Conservation (phyloP, 2,888 invertebrate genomes). For the Drosophila falleni region DNA sequence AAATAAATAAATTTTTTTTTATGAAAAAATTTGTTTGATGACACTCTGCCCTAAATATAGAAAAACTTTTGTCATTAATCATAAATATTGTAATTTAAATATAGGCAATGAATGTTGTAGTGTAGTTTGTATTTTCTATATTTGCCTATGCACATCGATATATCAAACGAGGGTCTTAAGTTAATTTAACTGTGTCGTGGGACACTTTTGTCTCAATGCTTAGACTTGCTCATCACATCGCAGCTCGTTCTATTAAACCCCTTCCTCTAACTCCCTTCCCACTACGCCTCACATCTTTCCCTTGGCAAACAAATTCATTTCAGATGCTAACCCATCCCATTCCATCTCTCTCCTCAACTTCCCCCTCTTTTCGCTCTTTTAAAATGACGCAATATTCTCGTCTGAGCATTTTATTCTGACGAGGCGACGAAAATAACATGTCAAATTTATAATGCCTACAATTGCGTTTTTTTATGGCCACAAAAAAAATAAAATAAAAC, state of each 20-base stretch:
- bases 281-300: conserved; percentile 1
- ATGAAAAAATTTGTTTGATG: too few relatives aligned
- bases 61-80: background rate
- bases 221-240: conserved; percentile 25
- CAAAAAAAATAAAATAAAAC: conserved; percentile 16
- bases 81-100: background rate
- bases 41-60: too few relatives aligned
- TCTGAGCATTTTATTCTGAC: conserved; percentile 60
- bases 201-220: conserved; percentile 43
- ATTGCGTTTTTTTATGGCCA: conserved; percentile 66
- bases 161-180: conserved; percentile 40
- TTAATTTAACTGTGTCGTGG: conserved; percentile 45
- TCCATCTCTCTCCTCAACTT: background rate
- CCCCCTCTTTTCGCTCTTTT: conserved; percentile 2
- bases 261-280: background rate
- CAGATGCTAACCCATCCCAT: conserved; percentile 45
- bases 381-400: conserved; percentile 57
- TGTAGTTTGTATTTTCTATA: background rate
- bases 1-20: too few relatives aligned
- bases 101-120: background rate
- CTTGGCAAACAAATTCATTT: conserved; percentile 45
- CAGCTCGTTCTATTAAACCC: conserved; percentile 38
- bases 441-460: conserved; percentile 78
- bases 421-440: conserved; percentile 77
- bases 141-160: conserved; percentile 26